Conservation (phyloP, 2,113 vertebrate species). For the Sapayoa aenigma region DNA sequence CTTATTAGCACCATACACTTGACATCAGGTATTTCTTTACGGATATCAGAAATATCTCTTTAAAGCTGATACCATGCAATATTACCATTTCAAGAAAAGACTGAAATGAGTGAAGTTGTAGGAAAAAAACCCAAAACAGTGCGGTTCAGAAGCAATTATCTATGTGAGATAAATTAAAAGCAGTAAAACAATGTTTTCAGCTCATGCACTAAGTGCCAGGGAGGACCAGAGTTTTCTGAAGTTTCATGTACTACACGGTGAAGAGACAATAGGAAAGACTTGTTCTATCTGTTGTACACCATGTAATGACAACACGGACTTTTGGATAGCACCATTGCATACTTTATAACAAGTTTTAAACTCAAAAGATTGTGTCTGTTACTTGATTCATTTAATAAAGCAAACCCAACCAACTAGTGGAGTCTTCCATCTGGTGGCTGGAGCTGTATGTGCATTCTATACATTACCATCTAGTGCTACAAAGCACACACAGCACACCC, state of each 20-base stretch:
- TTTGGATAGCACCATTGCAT: background rate
- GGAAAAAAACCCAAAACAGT: background rate
- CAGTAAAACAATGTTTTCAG: background rate
- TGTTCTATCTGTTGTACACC: background rate
- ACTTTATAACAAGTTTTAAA: background rate
- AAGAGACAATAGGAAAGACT: background rate
- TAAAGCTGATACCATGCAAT: background rate
- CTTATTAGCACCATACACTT: background rate
- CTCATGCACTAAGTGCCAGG: background rate
- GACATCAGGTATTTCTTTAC: background rate
- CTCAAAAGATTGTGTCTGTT: background rate
- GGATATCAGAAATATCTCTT: background rate
- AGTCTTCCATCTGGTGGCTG: conserved; percentile 64
- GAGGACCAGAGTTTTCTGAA: background rate
- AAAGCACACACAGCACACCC: background rate
- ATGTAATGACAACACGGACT: background rate
- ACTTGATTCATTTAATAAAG: background rate
- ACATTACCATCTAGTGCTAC: background rate
- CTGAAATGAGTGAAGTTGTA: background rate
- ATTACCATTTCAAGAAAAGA: background rate
- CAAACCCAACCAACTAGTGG: background rate
- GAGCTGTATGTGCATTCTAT: background rate
- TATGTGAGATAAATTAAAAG: background rate
- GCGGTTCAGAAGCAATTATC: background rate
- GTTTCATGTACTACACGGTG: background rate